phyloP scores from a whole-genome alignment of 2,113 vertebrate genomes.

The Amphiprion ocellaris region DNA sequence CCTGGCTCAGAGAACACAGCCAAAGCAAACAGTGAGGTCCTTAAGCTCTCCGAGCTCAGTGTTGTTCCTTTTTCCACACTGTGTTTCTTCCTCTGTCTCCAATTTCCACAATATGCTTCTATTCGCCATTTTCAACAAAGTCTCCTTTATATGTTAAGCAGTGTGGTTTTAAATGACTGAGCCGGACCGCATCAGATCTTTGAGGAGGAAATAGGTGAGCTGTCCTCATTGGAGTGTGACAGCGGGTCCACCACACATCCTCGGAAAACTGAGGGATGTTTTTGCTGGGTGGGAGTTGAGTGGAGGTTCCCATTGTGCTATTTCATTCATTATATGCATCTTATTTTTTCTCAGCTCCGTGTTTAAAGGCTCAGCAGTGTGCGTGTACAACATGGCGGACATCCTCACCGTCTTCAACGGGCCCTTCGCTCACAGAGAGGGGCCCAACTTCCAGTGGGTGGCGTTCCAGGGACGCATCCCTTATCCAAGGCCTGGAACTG shows the following conservation, averaged over 20 bases:
- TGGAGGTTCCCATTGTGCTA: not conserved
- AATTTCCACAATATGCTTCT: slow-evolving; percentile 39
- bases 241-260: slow-evolving; percentile 27
- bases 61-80: slow-evolving; percentile 50
- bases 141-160: slow-evolving; percentile 58
- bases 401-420: slow-evolving; percentile 98
- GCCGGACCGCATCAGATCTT: slow-evolving; percentile 59
- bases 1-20: slow-evolving; percentile 39
- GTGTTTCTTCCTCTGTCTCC: slow-evolving; percentile 27
- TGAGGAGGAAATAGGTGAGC: slow-evolving; percentile 31
- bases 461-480: slow-evolving; percentile 98
- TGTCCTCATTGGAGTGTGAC: slow-evolving; percentile 8
- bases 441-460: slow-evolving; percentile 96
- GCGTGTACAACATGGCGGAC: slow-evolving; percentile 96
- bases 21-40: slow-evolving; percentile 67
- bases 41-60: slow-evolving; percentile 27
- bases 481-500: slow-evolving; percentile 95
- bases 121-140: slow-evolving; percentile 51
- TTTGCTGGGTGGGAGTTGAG: slow-evolving; percentile 14
- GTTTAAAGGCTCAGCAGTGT: slow-evolving; percentile 98
- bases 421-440: slow-evolving; percentile 97
- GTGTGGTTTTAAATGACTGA: slow-evolving; percentile 41
- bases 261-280: slow-evolving; percentile 28
- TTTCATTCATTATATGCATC: slow-evolving; percentile 44
- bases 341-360: slow-evolving; percentile 93